Base-by-base conservation (phyloP, 2,113 vertebrate genomes). In the Strigops habroptila region DNA sequence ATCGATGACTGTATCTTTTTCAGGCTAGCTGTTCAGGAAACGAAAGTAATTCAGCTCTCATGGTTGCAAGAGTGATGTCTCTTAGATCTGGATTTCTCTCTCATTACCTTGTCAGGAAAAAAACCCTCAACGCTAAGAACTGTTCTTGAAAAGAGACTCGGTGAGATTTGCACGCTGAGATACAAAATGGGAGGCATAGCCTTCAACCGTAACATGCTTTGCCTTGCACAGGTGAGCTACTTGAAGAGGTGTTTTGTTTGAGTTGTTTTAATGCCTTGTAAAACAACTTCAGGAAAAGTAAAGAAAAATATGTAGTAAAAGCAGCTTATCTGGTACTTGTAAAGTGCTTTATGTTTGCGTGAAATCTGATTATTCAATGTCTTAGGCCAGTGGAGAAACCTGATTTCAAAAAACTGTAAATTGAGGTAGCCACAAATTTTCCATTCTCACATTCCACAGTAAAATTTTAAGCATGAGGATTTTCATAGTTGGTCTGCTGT, bases 231-330 rank as follows among this genome's bases (percentile, higher is more conserved):
- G 74, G 52, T 94, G 71, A 93, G 76, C 64, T 97, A 75, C 85
- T 96, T 91, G 57, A 80, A 55, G 33, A 24, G 41, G 48, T 90
- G 51, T 74, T 97, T 90, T 52, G 5, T 88, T 82, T 73, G 16
- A 59, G 28, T 60, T 69, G 39, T 30, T 76, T 48, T 62, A 41
- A 52, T 62, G 41, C 41, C 71, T 97, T 91, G 64, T 93, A 92
- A 96, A 97, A 91, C 68, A 79, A 39, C 75, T 96, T 96, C 92
- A 94, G 86, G 96, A 94, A 96, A 95, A 92, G 82, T 21, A 68
- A 88, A 93, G 82, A 97, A 95, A 96, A 96, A 75, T 62, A 31
- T 76, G 48, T 78, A 82, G 71, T 96, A 96, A 96, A 95, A 92
- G 88, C 75, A 68, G 86, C 71, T 95, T 86, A 88, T 94, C 77